Evolutionary conservation across 2,113 vertebrate genomes (phyloP).

Genomic region (Oncorhynchus mykiss): DNA sequence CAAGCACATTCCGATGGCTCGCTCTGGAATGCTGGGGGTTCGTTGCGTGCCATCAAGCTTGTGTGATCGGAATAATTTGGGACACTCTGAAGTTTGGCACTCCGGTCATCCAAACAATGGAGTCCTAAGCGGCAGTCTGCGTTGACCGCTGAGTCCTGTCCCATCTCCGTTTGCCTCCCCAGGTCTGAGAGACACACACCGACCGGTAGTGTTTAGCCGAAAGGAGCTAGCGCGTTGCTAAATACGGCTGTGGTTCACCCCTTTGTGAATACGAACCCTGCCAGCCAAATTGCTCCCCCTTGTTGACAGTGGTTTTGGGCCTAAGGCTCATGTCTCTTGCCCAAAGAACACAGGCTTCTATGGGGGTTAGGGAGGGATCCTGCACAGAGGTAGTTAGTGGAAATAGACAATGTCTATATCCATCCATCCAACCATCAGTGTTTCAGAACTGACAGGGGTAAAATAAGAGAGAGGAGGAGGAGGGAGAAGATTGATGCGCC

Average conservation of each 20-base stretch:
- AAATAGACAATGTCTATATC: no score
- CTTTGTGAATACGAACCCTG: constrained; percentile 71
- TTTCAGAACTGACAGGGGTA: constrained; percentile 56
- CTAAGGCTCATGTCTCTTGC: constrained; percentile 32
- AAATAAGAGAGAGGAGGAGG: constrained; percentile 18
- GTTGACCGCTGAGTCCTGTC: constrained; percentile 51
- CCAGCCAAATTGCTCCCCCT: constrained; percentile 73
- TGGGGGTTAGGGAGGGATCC: no score
- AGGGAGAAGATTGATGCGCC: constrained; percentile 38
- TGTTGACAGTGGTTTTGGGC: constrained; percentile 76
- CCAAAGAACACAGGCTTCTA: no score
- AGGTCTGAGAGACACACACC: constrained; percentile 63
- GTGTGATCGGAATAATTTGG: constrained; percentile 62
- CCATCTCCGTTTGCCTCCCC: constrained; percentile 57
- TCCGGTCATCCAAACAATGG: constrained; percentile 67
- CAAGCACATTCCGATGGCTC: constrained; percentile 59
- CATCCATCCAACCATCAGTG: no score
- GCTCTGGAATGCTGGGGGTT: constrained; percentile 61
- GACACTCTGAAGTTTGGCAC: not conserved
- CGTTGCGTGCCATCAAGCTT: constrained; percentile 53
- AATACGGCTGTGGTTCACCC: constrained; percentile 73
- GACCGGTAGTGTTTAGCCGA: constrained; percentile 63
- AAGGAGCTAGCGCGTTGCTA: constrained; percentile 68
- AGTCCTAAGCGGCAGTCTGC: constrained; percentile 45
- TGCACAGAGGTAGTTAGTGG: no score